Conservation (phyloP, 2,888 invertebrate genomes). For the Orthosia cruda region DNA sequence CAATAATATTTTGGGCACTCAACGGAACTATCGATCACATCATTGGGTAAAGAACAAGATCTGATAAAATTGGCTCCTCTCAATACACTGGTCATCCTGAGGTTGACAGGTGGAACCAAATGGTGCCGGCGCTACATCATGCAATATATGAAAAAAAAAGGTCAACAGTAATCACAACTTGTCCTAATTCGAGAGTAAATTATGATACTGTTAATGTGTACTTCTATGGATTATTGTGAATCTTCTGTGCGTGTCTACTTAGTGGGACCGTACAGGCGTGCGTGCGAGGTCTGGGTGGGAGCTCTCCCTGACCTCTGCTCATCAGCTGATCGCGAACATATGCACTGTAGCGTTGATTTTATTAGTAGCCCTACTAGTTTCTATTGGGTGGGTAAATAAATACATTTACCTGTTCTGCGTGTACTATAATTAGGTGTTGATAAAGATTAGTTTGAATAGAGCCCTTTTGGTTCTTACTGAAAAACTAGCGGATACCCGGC, state of each 20-base stretch:
- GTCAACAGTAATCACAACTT: neutral
- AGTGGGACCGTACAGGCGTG: neutral
- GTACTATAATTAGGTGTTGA: too few relatives aligned
- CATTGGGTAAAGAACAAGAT: slow-evolving; percentile 5
- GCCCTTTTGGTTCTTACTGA: too few relatives aligned
- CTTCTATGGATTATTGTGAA: neutral
- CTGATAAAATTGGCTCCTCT: neutral
- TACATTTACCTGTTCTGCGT: too few relatives aligned
- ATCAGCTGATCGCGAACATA: slow-evolving; percentile 32
- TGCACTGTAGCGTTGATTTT: neutral
- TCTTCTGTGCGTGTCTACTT: neutral
- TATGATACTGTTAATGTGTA: too few relatives aligned
- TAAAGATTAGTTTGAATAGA: too few relatives aligned
- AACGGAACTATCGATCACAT: neutral
- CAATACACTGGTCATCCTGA: neutral
- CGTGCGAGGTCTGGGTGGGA: neutral
- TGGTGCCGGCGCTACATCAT: neutral
- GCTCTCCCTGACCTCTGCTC: slow-evolving; percentile 2
- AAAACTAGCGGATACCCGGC: too few relatives aligned
- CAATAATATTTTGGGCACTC: neutral
- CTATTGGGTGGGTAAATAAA: neutral
- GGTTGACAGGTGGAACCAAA: slow-evolving; percentile 6
- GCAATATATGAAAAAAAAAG: slow-evolving; percentile 16
- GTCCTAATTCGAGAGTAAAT: too few relatives aligned
- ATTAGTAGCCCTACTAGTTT: neutral